Evolutionary conservation across 1,140 invertebrate species (phyloP).

Genomic region (Dermatophagoides farinae): DNA sequence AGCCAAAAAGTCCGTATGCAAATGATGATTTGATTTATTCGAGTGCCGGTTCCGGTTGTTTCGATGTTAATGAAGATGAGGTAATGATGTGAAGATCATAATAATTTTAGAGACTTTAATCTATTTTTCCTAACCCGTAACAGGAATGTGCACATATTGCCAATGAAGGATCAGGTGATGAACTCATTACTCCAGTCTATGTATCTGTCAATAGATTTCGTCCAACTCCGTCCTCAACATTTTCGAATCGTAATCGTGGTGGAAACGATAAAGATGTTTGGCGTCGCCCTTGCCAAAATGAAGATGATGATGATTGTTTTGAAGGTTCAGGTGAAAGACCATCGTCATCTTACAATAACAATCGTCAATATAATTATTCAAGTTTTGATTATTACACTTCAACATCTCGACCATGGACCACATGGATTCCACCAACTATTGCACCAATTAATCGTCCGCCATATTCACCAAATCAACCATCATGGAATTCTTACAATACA

Average conservation of each 20-base stretch:
- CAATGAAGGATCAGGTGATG: conserved; percentile 11
- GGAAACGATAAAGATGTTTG: not conserved
- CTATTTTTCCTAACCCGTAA: no score
- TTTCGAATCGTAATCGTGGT: not conserved
- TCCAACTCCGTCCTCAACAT: not conserved
- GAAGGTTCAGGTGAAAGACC: conserved; percentile 21
- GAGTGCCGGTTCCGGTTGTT: conserved; percentile 50
- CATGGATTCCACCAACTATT: conserved; percentile 6
- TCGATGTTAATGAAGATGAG: conserved; percentile 45
- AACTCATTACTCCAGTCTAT: conserved; percentile 7
- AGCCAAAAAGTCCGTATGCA: conserved; percentile 9
- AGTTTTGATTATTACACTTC: not conserved
- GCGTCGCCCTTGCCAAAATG: conserved; percentile 11
- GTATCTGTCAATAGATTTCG: not conserved
- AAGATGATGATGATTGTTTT: conserved; percentile 21
- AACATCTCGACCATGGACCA: conserved; percentile 11
- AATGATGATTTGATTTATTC: conserved; percentile 16
- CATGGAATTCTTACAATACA: not conserved
- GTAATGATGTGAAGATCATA: no score
- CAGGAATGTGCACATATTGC: conserved; percentile 39
- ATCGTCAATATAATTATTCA: not conserved
- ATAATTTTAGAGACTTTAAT: no score
- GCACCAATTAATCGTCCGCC: conserved; percentile 1
- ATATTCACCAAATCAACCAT: not conserved
- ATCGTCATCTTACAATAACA: conserved; percentile 23